phyloP scores from a whole-genome alignment of 1,140 invertebrate species.

The Melipona quadrifasciata region DNA sequence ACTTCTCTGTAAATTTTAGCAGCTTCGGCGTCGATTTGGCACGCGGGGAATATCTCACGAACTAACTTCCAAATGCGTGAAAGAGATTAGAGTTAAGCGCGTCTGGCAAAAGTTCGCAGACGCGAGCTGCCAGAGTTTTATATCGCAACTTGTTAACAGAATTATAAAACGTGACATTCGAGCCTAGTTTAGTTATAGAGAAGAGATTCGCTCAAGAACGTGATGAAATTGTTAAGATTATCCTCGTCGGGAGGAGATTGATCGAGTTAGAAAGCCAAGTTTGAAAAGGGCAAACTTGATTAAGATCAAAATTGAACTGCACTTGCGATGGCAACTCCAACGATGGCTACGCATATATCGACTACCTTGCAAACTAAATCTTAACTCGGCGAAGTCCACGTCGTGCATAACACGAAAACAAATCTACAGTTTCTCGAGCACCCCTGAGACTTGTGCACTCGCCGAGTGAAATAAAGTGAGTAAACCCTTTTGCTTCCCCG shows the following conservation, averaged over 20 bases:
- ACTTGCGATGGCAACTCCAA: not conserved
- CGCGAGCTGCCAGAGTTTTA: not conserved
- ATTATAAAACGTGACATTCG: not conserved
- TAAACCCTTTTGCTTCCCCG: not conserved
- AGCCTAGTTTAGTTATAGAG: too few species aligned
- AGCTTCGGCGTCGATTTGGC: too few species aligned
- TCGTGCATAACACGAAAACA: conserved; percentile 34
- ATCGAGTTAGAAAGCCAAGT: not conserved
- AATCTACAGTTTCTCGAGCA: conserved; percentile 18
- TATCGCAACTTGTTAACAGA: not conserved
- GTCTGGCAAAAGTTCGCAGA: not conserved
- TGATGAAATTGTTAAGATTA: not conserved
- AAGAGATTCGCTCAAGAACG: too few species aligned
- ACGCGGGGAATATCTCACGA: too few species aligned
- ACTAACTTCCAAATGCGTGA: not conserved
- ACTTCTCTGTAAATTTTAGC: not conserved
- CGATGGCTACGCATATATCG: conserved; percentile 13
- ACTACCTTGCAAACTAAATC: conserved; percentile 3
- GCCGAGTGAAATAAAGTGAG: not conserved
- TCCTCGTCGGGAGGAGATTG: not conserved
- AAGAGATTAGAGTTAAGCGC: too few species aligned
- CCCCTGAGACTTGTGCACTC: conserved; percentile 7
- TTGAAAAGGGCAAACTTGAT: conserved; percentile 15
- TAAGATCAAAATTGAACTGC: conserved; percentile 16
- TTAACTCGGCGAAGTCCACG: not conserved